Evolutionary conservation across 2,113 vertebrate species (phyloP).

Genomic region (Ophiodon elongatus): DNA sequence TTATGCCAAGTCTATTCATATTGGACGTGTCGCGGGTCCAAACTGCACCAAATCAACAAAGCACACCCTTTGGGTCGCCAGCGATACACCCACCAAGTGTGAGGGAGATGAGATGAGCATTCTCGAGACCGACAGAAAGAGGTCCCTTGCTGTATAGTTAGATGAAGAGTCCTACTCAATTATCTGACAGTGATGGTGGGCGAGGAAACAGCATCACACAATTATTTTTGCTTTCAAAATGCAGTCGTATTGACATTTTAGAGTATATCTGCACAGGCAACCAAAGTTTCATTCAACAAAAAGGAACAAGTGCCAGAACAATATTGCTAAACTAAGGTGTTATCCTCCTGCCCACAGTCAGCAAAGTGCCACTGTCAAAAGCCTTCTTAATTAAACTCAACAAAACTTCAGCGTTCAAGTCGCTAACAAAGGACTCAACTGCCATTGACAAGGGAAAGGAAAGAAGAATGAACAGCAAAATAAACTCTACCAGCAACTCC

Average conservation of each 20-base stretch:
- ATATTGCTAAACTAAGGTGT: neutral
- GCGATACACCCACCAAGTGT: neutral
- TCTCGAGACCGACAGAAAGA: too few species aligned
- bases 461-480: constrained; percentile 24
- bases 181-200: neutral
- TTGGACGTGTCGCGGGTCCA: neutral
- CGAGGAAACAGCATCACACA: neutral
- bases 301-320: constrained; percentile 1
- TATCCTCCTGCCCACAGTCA: neutral
- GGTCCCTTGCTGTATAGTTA: neutral
- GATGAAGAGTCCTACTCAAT: neutral
- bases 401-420: constrained; percentile 3
- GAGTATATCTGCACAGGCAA: neutral
- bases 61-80: neutral
- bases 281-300: neutral
- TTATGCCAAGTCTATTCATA: neutral
- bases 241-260: neutral
- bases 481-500: constrained; percentile 5
- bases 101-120: neutral
- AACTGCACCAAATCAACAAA: neutral
- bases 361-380: constrained; percentile 18
- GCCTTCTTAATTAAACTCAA: constrained; percentile 26
- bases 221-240: neutral
- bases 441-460: neutral
- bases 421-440: constrained; percentile 13